phyloP scores from a whole-genome alignment of 2,888 invertebrate species.

The Temnothorax unifasciatus region DNA sequence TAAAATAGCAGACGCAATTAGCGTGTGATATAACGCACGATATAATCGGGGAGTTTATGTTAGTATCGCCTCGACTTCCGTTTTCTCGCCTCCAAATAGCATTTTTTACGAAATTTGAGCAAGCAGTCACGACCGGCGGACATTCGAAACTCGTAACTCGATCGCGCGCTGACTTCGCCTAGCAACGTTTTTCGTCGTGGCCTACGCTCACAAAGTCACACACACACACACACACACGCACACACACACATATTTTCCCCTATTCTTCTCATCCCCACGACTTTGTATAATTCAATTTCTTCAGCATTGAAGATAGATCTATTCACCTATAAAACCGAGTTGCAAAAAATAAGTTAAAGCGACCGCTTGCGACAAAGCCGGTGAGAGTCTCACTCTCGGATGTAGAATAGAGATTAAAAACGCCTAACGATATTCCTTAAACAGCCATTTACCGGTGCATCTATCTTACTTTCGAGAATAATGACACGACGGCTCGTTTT shows the following conservation, averaged over 20 bases:
- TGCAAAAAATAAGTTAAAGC: neutral
- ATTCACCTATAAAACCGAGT: neutral
- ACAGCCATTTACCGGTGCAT: constrained; percentile 2
- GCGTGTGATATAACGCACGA: neutral
- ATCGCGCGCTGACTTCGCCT: constrained; percentile 64
- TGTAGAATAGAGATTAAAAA: neutral
- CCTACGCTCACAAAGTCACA: constrained; percentile 61
- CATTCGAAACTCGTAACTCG: constrained; percentile 78
- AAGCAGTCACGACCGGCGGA: constrained; percentile 71
- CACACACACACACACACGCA: neutral
- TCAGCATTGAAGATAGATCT: constrained; percentile 7
- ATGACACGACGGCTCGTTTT: constrained; percentile 41
- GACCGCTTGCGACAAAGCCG: constrained; percentile 10
- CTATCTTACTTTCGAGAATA: constrained; percentile 14
- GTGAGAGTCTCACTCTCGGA: constrained; percentile 1
- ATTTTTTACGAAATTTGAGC: constrained; percentile 73
- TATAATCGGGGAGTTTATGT: neutral
- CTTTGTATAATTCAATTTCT: constrained; percentile 43
- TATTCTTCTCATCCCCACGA: neutral
- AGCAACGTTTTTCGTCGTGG: constrained; percentile 63
- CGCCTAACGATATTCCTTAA: constrained; percentile 3
- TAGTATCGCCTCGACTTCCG: too few species aligned
- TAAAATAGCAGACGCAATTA: neutral
- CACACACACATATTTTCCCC: too few species aligned
- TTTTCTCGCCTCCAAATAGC: constrained; percentile 62